Evolutionary conservation across 1,140 invertebrate species (phyloP).

Genomic region (Colletes latitarsis): DNA sequence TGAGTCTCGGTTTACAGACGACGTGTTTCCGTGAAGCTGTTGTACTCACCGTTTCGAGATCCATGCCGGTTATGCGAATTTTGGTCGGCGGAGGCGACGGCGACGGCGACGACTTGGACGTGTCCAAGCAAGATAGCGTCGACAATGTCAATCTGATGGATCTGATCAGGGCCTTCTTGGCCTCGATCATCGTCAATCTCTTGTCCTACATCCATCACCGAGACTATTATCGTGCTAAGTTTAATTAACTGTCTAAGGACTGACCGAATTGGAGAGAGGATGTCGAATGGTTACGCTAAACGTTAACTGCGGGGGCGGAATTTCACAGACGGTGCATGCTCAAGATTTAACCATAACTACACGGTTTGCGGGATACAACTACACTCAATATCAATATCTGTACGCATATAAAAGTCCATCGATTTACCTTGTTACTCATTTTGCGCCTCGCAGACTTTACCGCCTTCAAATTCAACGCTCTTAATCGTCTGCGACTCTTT

Average conservation of each 20-base stretch:
- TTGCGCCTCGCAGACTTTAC: background rate
- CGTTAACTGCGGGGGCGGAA: too few species aligned
- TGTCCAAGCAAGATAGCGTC: constrained; percentile 74
- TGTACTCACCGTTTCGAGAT: constrained; percentile 68
- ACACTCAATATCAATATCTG: background rate
- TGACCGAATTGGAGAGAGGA: background rate
- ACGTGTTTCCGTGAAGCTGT: too few species aligned
- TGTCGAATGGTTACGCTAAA: background rate
- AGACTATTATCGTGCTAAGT: constrained; percentile 61
- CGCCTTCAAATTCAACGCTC: constrained; percentile 76
- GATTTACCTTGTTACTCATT: constrained; percentile 30
- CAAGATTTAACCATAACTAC: background rate
- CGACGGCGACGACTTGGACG: constrained; percentile 69
- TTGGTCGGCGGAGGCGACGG: constrained; percentile 75
- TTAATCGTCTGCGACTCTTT: constrained; percentile 78
- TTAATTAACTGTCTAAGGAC: constrained; percentile 33
- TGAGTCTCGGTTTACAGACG: too few species aligned
- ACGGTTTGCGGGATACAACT: background rate
- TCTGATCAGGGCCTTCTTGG: constrained; percentile 71
- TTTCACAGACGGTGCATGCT: background rate
- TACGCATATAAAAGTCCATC: background rate
- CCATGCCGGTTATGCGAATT: constrained; percentile 68
- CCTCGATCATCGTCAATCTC: constrained; percentile 67
- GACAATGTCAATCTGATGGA: constrained; percentile 75
- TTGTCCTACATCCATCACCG: constrained; percentile 75